Conservation (phyloP, 2,113 vertebrate genomes). For the Eretmochelys imbricata region DNA sequence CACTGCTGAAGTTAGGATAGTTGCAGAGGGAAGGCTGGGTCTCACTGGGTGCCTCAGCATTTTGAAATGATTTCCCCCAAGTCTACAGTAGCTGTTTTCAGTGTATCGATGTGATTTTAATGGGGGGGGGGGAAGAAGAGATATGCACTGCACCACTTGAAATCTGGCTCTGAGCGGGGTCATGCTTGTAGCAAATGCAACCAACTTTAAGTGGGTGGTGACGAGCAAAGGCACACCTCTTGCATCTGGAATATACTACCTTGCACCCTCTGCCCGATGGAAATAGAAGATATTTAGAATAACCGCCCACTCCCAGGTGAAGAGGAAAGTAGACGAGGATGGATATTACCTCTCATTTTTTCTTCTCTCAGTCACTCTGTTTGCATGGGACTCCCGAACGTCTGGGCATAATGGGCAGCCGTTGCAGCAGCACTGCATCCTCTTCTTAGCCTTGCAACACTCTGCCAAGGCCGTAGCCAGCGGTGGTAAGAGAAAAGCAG, state of each 20-base stretch:
- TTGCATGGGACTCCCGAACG: accelerated
- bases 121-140: neutral
- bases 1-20: neutral
- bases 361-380: neutral
- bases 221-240: neutral
- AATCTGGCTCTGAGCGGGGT: neutral
- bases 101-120: neutral
- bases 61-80: neutral
- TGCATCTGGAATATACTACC: neutral
- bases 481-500: neutral
- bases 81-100: neutral
- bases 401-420: neutral
- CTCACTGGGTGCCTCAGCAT: neutral
- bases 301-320: neutral
- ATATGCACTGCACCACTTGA: neutral
- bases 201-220: neutral
- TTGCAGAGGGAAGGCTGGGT: neutral
- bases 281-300: neutral
- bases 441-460: neutral
- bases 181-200: slow-evolving; percentile 24
- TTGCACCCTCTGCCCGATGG: neutral
- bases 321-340: too few species aligned
- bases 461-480: neutral
- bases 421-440: neutral
- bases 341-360: accelerated